A percentile compares a stretch with the other conserved stretches of the same genome.
Conservation (phyloP, 2,888 invertebrate genomes). For the Tridacna crocea region DNA sequence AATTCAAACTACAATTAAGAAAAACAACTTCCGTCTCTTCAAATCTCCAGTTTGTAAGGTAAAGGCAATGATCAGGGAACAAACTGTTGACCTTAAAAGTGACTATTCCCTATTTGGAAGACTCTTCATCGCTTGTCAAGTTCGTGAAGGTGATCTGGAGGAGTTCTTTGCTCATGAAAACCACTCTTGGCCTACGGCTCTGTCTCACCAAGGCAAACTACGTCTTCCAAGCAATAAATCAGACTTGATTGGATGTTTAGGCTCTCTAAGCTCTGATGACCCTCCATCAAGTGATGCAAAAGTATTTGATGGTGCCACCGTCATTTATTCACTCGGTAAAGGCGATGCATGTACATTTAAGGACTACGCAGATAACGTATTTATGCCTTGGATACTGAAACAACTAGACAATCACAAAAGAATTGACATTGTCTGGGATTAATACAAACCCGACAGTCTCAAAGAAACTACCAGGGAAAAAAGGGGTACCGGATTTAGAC, state of each 20-base stretch:
- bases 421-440: slow-evolving; percentile 61
- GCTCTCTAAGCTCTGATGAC: neutral
- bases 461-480: slow-evolving; percentile 52
- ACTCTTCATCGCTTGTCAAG: slow-evolving; percentile 37
- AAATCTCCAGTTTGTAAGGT: too few species aligned
- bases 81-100: too few species aligned
- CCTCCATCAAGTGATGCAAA: slow-evolving; percentile 27
- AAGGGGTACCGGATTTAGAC: slow-evolving; percentile 56
- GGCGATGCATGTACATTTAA: slow-evolving; percentile 45
- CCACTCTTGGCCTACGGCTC: too few species aligned
- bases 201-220: too few species aligned
- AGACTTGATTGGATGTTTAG: slow-evolving; percentile 23
- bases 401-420: slow-evolving; percentile 46
- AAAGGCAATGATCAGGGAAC: too few species aligned
- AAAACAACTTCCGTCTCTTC: too few species aligned
- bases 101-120: slow-evolving; percentile 22
- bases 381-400: slow-evolving; percentile 39
- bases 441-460: slow-evolving; percentile 49
- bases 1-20: too few species aligned
- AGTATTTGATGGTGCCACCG: slow-evolving; percentile 52
- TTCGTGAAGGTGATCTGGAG: slow-evolving; percentile 32
- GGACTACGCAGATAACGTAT: slow-evolving; percentile 43
- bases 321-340: slow-evolving; percentile 47
- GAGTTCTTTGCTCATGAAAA: too few species aligned
- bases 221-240: slow-evolving; percentile 8